Evolutionary conservation across 2,797 vertebrate species (phyloP), one percentile per base, ranked within the genome.

Genomic region (Neosilurus hyrtlii): DNA sequence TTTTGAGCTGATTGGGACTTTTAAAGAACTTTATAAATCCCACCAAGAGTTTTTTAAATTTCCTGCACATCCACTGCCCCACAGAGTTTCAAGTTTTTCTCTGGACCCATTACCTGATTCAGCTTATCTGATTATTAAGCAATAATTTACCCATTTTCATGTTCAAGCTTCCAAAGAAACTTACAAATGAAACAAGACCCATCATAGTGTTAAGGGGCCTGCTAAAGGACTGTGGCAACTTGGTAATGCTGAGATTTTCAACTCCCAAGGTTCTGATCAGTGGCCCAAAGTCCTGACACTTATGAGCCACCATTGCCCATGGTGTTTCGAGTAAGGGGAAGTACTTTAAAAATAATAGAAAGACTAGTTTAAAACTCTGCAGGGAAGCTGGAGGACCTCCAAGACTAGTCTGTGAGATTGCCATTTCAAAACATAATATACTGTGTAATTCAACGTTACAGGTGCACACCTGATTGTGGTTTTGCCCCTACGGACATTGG

Each of bases 391-490:
- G 35, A 62, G 14, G 37, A 77, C 14, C 1, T 49, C 35, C 14
- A 62, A 30, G 11, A 51, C 37, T 18, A 18, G 16, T 37, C 11
- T 9, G 24, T 9, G 24, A 10, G 22, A 63, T 49, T 16, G 43
- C 8, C 20, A 61, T 43, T n/a, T 20, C 20, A 61, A 61, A 61
- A 61, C 57, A 35, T 76, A 35, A 15, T 22, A 77, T 77, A 77
- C 22, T 63, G 3, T 24, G 11, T 24, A 63, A 49, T 51, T 2
- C 20, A 49, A 73, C 9, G 37, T 9, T 15, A 20, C 8, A 3
- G 54, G 2, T 8, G 24, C 89, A 81, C 88, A 94, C 94, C 92
- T 89, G 91, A 87, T 1, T 86, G 56, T 0, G 85, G 82, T 86
- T 85, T 94, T 6, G 82, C 37, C 37, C 66, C 57, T 85, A 57